phyloP scores from a whole-genome alignment of 1,140 invertebrate species.

The Meloidogyne exigua region DNA sequence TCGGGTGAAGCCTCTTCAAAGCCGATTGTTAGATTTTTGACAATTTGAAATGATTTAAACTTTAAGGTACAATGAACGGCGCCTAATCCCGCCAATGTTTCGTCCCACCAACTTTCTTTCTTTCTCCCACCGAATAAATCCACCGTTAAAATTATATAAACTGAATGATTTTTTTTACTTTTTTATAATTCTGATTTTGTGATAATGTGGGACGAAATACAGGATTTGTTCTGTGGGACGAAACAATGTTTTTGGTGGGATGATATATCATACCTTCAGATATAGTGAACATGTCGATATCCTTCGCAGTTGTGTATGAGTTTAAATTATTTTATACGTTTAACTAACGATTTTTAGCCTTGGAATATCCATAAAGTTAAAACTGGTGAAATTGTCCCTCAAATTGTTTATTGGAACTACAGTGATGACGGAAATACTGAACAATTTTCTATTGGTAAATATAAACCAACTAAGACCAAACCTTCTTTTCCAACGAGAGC shows the following conservation, averaged over 20 bases:
- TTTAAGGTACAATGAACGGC: not conserved
- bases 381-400: not conserved
- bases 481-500: not conserved
- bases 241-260: not conserved
- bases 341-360: not conserved
- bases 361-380: not conserved
- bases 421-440: not conserved
- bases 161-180: not conserved
- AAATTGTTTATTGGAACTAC: slow-evolving; percentile 5
- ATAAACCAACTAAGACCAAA: not conserved
- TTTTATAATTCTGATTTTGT: not conserved
- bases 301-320: not conserved
- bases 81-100: not conserved
- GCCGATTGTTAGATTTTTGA: not conserved
- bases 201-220: not conserved
- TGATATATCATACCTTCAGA: not conserved
- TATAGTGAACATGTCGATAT: not conserved
- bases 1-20: not conserved
- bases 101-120: not conserved
- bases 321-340: not conserved
- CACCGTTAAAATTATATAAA: not conserved
- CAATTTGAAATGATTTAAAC: not conserved
- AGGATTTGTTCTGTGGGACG: not conserved
- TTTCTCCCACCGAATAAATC: not conserved
- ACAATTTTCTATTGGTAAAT: not conserved